Conservation (phyloP, 1,140 invertebrate genomes). For the Hestina assimilis region DNA sequence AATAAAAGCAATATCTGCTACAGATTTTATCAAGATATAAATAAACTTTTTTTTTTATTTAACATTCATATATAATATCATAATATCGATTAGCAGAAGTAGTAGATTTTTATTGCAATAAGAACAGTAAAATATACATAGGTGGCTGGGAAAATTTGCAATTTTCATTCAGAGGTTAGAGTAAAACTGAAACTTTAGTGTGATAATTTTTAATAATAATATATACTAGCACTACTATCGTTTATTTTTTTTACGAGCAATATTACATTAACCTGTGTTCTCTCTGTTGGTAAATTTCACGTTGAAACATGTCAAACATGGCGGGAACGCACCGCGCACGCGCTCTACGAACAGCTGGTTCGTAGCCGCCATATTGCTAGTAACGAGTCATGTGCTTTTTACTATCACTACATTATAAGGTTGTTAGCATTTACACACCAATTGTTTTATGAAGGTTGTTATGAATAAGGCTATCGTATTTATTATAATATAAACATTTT, state of each 20-base stretch:
- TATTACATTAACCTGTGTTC: slow-evolving; percentile 24
- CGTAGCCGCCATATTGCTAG: slow-evolving; percentile 58
- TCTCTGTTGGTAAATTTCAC: slow-evolving; percentile 4
- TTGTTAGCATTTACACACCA: not conserved
- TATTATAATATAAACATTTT: not conserved
- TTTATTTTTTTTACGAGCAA: not conserved
- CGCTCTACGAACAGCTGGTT: slow-evolving; percentile 60
- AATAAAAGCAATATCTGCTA: too few relatives aligned
- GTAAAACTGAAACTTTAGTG: too few relatives aligned
- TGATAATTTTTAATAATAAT: too few relatives aligned
- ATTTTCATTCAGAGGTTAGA: too few relatives aligned
- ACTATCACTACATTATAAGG: slow-evolving; percentile 3
- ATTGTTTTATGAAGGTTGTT: slow-evolving; percentile 1
- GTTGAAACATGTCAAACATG: slow-evolving; percentile 21
- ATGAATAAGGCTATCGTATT: not conserved
- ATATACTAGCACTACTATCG: too few relatives aligned
- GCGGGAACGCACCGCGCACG: slow-evolving; percentile 61
- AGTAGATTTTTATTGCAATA: too few relatives aligned
- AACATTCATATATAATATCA: too few relatives aligned
- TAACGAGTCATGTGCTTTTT: slow-evolving; percentile 27
- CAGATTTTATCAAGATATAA: too few relatives aligned
- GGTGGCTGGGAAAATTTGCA: too few relatives aligned
- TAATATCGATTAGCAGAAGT: too few relatives aligned
- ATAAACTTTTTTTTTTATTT: too few relatives aligned
- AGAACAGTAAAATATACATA: too few relatives aligned